phyloP scores from a whole-genome alignment of 2,888 invertebrate species.

The Heliconius cydno region DNA sequence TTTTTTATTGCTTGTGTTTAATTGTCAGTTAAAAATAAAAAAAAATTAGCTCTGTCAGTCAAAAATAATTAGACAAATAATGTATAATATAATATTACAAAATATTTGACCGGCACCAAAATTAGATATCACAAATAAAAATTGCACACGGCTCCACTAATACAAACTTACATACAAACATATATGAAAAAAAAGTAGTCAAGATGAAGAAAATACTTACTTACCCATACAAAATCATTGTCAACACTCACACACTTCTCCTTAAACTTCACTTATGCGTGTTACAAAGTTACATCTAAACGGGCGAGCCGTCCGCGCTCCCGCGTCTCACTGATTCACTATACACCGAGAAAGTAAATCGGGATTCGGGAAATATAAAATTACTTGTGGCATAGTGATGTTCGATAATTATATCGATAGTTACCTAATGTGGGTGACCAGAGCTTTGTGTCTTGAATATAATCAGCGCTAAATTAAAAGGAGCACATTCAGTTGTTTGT shows the following conservation, averaged over 20 bases:
- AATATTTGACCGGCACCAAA: not conserved
- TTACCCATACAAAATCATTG: conserved; percentile 76
- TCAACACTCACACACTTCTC: conserved; percentile 57
- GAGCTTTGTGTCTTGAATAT: too few relatives aligned
- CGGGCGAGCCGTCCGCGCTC: conserved; percentile 60
- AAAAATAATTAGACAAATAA: not conserved
- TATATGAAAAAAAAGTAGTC: not conserved
- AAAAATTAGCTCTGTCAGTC: not conserved
- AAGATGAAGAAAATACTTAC: conserved; percentile 61
- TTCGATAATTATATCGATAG: conserved; percentile 28
- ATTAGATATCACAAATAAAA: conserved; percentile 24
- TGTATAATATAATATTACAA: not conserved
- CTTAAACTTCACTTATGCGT: conserved; percentile 47
- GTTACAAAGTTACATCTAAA: conserved; percentile 55
- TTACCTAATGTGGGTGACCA: too few relatives aligned
- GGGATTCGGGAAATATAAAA: conserved; percentile 75
- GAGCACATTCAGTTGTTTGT: too few relatives aligned
- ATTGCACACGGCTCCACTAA: conserved; percentile 47
- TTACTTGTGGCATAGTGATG: conserved; percentile 60
- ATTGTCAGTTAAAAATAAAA: not conserved
- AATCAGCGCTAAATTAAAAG: too few relatives aligned
- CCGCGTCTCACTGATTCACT: conserved; percentile 56
- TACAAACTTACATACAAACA: not conserved
- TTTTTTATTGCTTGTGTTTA: not conserved
- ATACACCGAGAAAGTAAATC: conserved; percentile 63